Conservation (phyloP, 2,113 vertebrate genomes). For the Ptyas mucosa region DNA sequence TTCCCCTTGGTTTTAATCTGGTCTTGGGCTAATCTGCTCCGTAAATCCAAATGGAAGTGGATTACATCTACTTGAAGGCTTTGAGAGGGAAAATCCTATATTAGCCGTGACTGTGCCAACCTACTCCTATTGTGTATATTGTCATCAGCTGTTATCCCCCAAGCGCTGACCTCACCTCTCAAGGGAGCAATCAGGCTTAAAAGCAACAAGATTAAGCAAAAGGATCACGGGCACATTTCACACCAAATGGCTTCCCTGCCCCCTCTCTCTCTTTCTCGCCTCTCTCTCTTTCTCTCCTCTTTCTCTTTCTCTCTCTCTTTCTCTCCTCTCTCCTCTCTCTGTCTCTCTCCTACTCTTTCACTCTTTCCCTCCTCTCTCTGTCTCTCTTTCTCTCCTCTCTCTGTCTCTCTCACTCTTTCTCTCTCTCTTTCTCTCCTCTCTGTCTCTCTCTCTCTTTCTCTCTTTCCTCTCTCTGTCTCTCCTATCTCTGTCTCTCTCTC, state of each 20-base stretch:
- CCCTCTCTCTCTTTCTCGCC: too few relatives aligned
- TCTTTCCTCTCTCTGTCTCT: too few relatives aligned
- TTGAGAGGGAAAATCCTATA: conserved; percentile 58
- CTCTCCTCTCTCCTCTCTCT: too few relatives aligned
- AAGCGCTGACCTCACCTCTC: not conserved
- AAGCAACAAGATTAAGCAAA: not conserved
- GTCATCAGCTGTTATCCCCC: not conserved
- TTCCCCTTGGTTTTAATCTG: conserved; percentile 53
- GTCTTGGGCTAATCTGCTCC: conserved; percentile 67
- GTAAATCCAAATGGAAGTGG: conserved; percentile 63
- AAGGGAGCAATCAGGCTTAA: not conserved
- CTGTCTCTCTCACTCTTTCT: too few relatives aligned
- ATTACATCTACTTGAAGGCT: conserved; percentile 66
- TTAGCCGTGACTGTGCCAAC: conserved; percentile 51
- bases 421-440: too few relatives aligned
- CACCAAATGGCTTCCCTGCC: not conserved
- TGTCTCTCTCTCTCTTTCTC: too few relatives aligned
- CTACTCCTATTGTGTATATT: not conserved
- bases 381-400: too few relatives aligned
- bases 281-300: too few relatives aligned
- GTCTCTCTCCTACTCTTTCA: too few relatives aligned
- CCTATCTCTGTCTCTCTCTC: too few relatives aligned
- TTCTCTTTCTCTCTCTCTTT: too few relatives aligned
- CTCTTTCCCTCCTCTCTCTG: too few relatives aligned
- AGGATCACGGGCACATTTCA: not conserved